These are phyloP conservation scores for Kradibia gibbosae DNA, from an alignment of 1,140 invertebrate species.

Conservation along the genomic window DNA sequence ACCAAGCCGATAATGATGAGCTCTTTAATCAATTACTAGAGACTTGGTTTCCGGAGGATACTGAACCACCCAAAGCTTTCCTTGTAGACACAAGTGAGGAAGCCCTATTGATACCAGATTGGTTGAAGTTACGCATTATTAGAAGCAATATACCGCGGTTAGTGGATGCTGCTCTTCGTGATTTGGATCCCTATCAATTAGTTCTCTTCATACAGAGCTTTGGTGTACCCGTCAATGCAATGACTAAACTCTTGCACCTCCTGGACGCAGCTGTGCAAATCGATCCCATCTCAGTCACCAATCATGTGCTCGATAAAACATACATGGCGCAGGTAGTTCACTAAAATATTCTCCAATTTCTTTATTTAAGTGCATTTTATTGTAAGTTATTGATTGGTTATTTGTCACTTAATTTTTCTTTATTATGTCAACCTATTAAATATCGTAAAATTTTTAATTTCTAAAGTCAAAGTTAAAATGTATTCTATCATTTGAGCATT, in stretches of 20 bases:
- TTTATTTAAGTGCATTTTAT: too few relatives aligned
- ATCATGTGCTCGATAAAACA: constrained; percentile 86
- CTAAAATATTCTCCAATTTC: too few relatives aligned
- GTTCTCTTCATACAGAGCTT: constrained; percentile 97
- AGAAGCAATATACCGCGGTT: constrained; percentile 86
- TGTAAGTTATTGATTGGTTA: too few relatives aligned
- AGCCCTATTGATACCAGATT: constrained; percentile 91
- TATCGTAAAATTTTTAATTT: too few relatives aligned
- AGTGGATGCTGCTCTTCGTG: constrained; percentile 88
- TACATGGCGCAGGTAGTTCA: constrained; percentile 85
- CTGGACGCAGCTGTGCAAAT: constrained; percentile 82
- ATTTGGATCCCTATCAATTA: constrained; percentile 90
- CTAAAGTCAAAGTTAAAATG: too few relatives aligned
- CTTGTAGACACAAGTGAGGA: constrained; percentile 89
- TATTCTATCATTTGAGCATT: too few relatives aligned
- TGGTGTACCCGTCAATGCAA: constrained; percentile 92
- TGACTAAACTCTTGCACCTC: constrained; percentile 85
- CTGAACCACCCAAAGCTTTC: constrained; percentile 83
- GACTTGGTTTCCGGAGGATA: constrained; percentile 82
- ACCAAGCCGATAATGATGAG: constrained; percentile 75
- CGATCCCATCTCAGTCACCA: constrained; percentile 79
- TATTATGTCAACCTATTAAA: too few relatives aligned
- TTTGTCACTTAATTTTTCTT: too few relatives aligned
- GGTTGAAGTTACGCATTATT: constrained; percentile 95
- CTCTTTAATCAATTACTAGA: constrained; percentile 81